Percentiles rank a stretch among this genome's conserved stretches.
Conservation (phyloP, 2,113 vertebrate species). For the Otis tarda region DNA sequence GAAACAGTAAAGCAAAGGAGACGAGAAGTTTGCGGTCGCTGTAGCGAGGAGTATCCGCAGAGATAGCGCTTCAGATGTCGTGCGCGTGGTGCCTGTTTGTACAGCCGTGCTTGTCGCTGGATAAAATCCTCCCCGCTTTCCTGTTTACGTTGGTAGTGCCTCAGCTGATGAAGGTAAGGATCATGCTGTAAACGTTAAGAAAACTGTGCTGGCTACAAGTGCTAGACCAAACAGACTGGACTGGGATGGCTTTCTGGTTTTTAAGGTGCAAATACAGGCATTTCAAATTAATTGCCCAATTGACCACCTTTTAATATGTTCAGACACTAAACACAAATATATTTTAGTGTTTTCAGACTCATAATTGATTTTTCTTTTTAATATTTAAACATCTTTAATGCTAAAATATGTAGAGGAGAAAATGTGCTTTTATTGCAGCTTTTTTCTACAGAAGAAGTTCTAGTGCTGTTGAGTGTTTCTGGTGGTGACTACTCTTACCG, state of each 20-base stretch:
- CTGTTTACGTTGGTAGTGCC: fast-evolving
- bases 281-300: not conserved
- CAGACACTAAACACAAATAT: not conserved
- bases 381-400: not conserved
- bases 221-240: not conserved
- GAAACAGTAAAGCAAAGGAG: not conserved
- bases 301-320: not conserved
- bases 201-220: not conserved
- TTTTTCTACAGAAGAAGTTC: not conserved
- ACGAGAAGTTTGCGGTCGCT: fast-evolving
- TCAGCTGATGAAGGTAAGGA: not conserved
- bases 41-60: not conserved
- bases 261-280: not conserved
- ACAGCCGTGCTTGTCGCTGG: fast-evolving
- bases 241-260: not conserved
- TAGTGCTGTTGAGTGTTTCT: not conserved
- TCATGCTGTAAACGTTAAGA: not conserved
- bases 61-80: fast-evolving
- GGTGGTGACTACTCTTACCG: not conserved
- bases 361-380: not conserved
- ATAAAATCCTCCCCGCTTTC: not conserved
- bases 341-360: not conserved
- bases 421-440: not conserved
- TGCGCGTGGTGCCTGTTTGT: not conserved
- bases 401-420: not conserved